phyloP scores from a whole-genome alignment of 1,140 invertebrate species.

The Diorhabda sublineata region DNA sequence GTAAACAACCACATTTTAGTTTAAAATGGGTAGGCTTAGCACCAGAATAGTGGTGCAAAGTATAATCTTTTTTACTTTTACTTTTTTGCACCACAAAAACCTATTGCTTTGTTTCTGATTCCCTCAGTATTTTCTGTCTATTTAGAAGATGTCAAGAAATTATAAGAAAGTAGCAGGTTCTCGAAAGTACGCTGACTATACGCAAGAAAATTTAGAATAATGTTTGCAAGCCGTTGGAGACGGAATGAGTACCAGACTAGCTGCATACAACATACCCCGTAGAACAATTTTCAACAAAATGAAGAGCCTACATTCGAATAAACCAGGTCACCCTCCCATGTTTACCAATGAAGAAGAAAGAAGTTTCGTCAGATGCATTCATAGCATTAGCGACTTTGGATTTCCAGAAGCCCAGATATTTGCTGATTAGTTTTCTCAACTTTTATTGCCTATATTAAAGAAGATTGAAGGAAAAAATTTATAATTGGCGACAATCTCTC shows the following conservation, averaged over 20 bases:
- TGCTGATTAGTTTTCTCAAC: neutral
- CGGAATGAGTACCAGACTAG: neutral
- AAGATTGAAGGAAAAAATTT: neutral
- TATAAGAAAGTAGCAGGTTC: neutral
- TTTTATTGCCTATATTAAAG: neutral
- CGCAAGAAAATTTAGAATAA: neutral
- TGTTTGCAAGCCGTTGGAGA: neutral
- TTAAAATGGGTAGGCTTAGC: too few species aligned
- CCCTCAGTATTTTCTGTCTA: too few species aligned
- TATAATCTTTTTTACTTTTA: too few species aligned
- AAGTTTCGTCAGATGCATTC: neutral
- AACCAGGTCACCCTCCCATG: neutral
- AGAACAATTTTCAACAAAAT: neutral
- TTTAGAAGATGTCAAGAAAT: neutral
- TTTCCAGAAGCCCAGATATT: neutral
- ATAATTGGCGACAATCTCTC: neutral
- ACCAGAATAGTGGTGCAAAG: too few species aligned
- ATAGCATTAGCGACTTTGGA: neutral
- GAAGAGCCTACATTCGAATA: neutral
- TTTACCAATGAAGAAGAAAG: neutral
- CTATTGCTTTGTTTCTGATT: too few species aligned
- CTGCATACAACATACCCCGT: neutral
- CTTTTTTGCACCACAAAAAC: too few species aligned
- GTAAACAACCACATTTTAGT: too few species aligned
- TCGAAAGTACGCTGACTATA: neutral